A percentile compares a stretch with the other conserved stretches of the same genome.
Conservation (phyloP, 2,888 invertebrate genomes). For the Octodonta nipae region DNA sequence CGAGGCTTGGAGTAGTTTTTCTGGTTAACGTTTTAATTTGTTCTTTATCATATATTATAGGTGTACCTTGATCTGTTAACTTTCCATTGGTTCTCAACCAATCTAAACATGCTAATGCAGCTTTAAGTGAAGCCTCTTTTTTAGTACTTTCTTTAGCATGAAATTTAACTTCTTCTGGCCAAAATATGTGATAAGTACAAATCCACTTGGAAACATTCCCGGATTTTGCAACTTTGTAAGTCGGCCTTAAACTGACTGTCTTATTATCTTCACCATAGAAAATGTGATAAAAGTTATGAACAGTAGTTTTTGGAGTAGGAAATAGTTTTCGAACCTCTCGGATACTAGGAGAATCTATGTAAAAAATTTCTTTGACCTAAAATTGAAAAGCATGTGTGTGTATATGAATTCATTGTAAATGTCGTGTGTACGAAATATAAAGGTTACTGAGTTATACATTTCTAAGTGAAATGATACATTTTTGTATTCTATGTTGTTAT, state of each 20-base stretch:
- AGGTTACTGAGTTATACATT: too few species aligned
- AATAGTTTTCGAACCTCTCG: neutral
- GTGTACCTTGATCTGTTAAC: constrained; percentile 38
- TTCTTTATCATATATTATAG: constrained; percentile 37
- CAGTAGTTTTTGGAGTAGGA: constrained; percentile 36
- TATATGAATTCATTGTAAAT: too few species aligned
- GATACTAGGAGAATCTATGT: too few species aligned
- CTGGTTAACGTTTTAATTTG: constrained; percentile 32
- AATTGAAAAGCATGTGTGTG: too few species aligned
- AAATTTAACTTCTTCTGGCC: constrained; percentile 46
- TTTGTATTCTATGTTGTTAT: too few species aligned
- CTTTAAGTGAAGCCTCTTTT: constrained; percentile 40
- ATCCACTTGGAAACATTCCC: constrained; percentile 35
- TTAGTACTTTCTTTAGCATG: constrained; percentile 40
- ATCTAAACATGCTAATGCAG: constrained; percentile 41
- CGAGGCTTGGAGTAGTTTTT: constrained; percentile 22
- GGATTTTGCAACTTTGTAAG: constrained; percentile 27
- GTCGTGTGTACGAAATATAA: too few species aligned
- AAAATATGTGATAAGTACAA: constrained; percentile 41
- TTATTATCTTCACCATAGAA: constrained; percentile 35
- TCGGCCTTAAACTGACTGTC: constrained; percentile 28
- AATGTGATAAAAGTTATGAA: constrained; percentile 38
- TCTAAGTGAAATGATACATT: too few species aligned
- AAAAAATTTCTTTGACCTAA: neutral
- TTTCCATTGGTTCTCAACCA: constrained; percentile 40